Evolutionary conservation across 2,888 invertebrate species (phyloP).

Genomic region (Ptychoptera albimana): DNA sequence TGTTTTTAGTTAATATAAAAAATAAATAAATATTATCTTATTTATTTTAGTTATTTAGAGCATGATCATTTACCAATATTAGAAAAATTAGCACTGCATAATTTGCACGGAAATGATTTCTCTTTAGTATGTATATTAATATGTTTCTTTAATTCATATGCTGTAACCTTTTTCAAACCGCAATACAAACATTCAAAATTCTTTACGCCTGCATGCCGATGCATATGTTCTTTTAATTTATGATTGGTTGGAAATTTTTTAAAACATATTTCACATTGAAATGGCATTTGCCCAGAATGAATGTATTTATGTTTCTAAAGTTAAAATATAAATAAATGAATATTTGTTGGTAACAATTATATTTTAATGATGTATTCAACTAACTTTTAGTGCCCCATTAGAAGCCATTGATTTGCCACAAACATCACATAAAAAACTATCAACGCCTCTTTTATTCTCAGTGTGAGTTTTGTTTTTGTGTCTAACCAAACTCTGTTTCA

Average conservation of each 20-base stretch:
- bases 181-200: constrained; percentile 10
- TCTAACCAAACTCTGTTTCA: constrained; percentile 6
- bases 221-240: constrained; percentile 10
- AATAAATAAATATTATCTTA: neutral
- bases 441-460: neutral
- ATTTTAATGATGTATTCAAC: neutral
- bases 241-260: constrained; percentile 8
- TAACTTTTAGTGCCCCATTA: constrained; percentile 3
- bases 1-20: neutral
- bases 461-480: constrained; percentile 6
- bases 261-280: constrained; percentile 7
- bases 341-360: neutral
- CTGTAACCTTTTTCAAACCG: constrained; percentile 8
- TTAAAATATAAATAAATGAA: neutral
- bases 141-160: constrained; percentile 9
- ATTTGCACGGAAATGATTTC: constrained; percentile 7
- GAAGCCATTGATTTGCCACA: constrained; percentile 7
- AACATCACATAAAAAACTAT: constrained; percentile 5
- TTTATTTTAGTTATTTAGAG: neutral
- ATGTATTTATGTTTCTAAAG: constrained; percentile 7
- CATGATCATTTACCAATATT: constrained; percentile 6
- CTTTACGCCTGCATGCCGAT: constrained; percentile 10
- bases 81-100: constrained; percentile 6
- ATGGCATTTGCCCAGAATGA: constrained; percentile 8
- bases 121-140: constrained; percentile 9